These are phyloP conservation scores for Tricholaema leucomelas DNA, from an alignment of 2,113 vertebrate species.

Conservation along the genomic window DNA sequence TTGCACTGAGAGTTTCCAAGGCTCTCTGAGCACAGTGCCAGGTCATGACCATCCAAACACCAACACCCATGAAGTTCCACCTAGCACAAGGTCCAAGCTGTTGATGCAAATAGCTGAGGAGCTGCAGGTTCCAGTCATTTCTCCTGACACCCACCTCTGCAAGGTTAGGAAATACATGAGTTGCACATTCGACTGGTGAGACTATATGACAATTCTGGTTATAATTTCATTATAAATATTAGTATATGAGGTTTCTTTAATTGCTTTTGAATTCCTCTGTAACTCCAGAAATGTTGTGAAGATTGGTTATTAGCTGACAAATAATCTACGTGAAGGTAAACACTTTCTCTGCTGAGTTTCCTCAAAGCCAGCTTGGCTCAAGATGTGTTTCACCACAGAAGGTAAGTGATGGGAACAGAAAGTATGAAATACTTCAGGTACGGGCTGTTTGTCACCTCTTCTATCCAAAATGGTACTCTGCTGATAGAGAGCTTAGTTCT, in stretches of 20 bases:
- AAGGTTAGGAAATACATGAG: neutral
- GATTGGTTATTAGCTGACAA: neutral
- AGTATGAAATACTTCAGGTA: neutral
- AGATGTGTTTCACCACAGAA: neutral
- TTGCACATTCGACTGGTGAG: neutral
- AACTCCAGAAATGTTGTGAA: neutral
- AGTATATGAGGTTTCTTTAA: neutral
- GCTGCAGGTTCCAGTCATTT: neutral
- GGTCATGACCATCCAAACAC: neutral
- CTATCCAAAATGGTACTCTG: neutral
- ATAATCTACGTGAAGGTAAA: neutral
- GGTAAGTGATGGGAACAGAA: neutral
- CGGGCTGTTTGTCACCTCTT: neutral
- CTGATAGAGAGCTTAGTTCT: neutral
- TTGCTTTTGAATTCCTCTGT: neutral
- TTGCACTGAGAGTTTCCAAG: neutral
- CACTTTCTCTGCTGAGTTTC: neutral
- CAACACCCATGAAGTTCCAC: neutral
- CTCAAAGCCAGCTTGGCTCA: neutral
- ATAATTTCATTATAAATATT: neutral
- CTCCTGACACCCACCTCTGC: neutral
- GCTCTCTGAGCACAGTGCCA: accelerated
- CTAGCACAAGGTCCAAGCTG: neutral
- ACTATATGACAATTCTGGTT: neutral
- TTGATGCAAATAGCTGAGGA: neutral